Evolutionary conservation across 2,888 invertebrate species (phyloP).

Genomic region (Nemapogon koenigi): DNA sequence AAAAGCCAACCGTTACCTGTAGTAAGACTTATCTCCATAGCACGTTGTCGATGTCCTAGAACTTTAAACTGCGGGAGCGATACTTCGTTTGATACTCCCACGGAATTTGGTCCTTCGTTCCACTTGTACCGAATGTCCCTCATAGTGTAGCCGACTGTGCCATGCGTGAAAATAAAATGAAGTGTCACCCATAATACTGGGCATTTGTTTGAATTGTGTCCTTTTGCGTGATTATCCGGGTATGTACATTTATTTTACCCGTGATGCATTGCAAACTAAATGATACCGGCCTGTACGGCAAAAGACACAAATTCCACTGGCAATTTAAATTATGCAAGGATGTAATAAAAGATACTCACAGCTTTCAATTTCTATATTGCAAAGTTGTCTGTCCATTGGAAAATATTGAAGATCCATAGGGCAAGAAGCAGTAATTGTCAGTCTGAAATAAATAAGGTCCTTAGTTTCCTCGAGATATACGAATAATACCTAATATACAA

Average conservation of each 20-base stretch:
- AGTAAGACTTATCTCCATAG: constrained; percentile 86
- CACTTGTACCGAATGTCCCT: constrained; percentile 89
- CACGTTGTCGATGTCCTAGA: constrained; percentile 85
- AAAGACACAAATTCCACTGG: not conserved
- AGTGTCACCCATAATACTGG: constrained; percentile 20
- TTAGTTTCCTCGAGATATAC: not conserved
- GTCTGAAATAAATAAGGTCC: no score
- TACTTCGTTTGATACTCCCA: constrained; percentile 86
- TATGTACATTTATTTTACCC: no score
- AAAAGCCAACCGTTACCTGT: constrained; percentile 72
- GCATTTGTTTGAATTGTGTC: constrained; percentile 14
- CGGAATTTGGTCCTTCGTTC: constrained; percentile 85
- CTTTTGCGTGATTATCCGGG: no score
- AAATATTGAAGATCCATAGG: constrained; percentile 96
- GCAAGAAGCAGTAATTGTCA: constrained; percentile 95
- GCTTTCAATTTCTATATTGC: constrained; percentile 95
- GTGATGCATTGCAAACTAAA: no score
- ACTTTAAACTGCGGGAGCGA: constrained; percentile 91
- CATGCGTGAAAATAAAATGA: constrained; percentile 10
- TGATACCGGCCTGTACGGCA: constrained; percentile 14
- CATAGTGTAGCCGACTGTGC: constrained; percentile 88
- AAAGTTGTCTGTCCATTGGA: constrained; percentile 95
- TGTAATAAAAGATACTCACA: constrained; percentile 74
- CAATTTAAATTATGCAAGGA: not conserved
- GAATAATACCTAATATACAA: not conserved